Evolutionary conservation across 2,113 vertebrate species (phyloP).

Genomic region (mouse (Mus musculus)): DNA sequence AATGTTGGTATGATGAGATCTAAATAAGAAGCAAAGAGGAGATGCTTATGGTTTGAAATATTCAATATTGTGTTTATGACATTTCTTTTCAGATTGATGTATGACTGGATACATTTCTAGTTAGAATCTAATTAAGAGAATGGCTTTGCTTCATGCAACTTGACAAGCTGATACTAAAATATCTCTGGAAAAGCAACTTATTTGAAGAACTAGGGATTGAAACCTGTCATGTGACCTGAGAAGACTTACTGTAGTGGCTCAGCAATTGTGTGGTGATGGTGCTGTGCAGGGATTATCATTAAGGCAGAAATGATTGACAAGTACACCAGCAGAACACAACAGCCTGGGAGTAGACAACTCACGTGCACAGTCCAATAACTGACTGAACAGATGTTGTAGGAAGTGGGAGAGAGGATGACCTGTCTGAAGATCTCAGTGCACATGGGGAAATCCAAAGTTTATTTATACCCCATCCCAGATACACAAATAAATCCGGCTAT

Average conservation of each 20-base stretch:
- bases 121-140: conserved; percentile 40
- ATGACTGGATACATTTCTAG: conserved; percentile 12
- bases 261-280: background rate
- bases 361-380: background rate
- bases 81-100: conserved; percentile 20
- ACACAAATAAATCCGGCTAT: background rate
- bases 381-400: background rate
- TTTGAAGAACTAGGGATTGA: conserved; percentile 40
- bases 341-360: background rate
- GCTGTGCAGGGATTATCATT: background rate
- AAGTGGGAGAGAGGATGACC: background rate
- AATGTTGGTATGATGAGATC: background rate
- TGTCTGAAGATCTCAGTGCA: background rate
- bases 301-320: background rate
- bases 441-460: background rate
- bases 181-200: conserved; percentile 25
- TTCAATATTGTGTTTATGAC: background rate
- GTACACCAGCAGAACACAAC: background rate
- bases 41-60: background rate
- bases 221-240: background rate
- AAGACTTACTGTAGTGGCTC: background rate
- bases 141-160: background rate
- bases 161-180: conserved; percentile 46
- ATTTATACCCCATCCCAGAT: background rate
- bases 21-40: background rate